Conservation (phyloP, 1,140 invertebrate species). For the Nasonia longicornis region DNA sequence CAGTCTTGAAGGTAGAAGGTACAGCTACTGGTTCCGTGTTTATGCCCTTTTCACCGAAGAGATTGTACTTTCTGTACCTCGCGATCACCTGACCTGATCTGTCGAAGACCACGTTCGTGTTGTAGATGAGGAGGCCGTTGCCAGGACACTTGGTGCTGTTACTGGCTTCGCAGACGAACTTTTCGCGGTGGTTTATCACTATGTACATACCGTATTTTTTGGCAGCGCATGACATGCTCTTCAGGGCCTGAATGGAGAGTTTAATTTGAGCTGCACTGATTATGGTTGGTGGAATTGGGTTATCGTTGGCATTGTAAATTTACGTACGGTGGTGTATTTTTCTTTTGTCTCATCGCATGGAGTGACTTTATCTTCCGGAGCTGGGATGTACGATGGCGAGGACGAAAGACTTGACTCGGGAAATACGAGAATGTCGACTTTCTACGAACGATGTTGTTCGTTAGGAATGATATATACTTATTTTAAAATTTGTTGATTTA, state of each 20-base stretch:
- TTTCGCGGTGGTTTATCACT: conserved; percentile 81
- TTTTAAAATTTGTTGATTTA: no score
- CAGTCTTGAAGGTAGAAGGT: conserved; percentile 76
- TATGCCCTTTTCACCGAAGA: conserved; percentile 72
- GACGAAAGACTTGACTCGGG: conserved; percentile 77
- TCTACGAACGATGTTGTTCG: conserved; percentile 61
- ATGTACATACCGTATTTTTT: conserved; percentile 71
- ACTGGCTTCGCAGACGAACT: conserved; percentile 66
- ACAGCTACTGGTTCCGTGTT: conserved; percentile 66
- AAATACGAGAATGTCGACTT: conserved; percentile 86
- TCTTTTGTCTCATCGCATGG: conserved; percentile 46
- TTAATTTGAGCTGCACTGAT: not conserved
- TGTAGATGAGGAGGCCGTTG: conserved; percentile 72
- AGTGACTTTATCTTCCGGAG: conserved; percentile 49
- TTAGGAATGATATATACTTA: no score
- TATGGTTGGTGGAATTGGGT: no score
- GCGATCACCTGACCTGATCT: conserved; percentile 72
- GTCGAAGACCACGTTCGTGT: conserved; percentile 83
- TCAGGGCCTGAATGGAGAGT: conserved; percentile 59
- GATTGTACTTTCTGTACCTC: conserved; percentile 83
- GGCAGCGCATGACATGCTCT: conserved; percentile 72
- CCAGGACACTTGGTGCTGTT: conserved; percentile 53
- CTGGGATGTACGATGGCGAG: conserved; percentile 51
- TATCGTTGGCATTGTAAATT: not conserved
- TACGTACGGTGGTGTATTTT: conserved; percentile 5